These are phyloP conservation scores for Masticophis lateralis DNA, from an alignment of 2,797 vertebrate species.

Conservation along the genomic window DNA sequence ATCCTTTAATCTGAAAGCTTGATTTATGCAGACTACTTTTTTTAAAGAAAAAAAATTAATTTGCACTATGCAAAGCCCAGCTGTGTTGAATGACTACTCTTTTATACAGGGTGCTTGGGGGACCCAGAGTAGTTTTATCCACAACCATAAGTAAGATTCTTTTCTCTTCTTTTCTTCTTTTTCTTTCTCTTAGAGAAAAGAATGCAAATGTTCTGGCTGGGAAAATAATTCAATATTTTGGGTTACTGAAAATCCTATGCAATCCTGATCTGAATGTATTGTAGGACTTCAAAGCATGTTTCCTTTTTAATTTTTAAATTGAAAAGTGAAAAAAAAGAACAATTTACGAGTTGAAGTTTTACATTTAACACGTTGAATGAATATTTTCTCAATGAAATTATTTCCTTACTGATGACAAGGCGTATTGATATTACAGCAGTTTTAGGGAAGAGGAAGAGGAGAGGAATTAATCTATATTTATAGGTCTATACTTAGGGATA, in stretches of 20 bases:
- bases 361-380: not conserved
- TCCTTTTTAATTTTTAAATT: not conserved
- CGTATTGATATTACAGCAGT: not conserved
- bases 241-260: not conserved
- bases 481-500: not conserved
- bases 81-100: slow-evolving; percentile 51
- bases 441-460: not conserved
- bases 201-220: slow-evolving; percentile 27
- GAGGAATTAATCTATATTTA: not conserved
- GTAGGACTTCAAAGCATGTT: not conserved
- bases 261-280: not conserved
- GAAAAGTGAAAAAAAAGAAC: not conserved
- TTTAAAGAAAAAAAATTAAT: slow-evolving; percentile 43
- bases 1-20: slow-evolving; percentile 65
- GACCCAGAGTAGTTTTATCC: slow-evolving; percentile 45
- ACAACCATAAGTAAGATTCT: slow-evolving; percentile 46
- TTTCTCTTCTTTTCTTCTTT: slow-evolving; percentile 38
- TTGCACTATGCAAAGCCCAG: slow-evolving; percentile 51
- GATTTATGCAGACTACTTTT: slow-evolving; percentile 48
- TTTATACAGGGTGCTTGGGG: not conserved
- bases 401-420: not conserved
- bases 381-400: not conserved
- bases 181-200: not conserved
- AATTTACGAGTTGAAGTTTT: not conserved
- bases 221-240: slow-evolving; percentile 26